Base-by-base conservation (phyloP, 1,140 invertebrate genomes). In the Nephila pilipes region DNA sequence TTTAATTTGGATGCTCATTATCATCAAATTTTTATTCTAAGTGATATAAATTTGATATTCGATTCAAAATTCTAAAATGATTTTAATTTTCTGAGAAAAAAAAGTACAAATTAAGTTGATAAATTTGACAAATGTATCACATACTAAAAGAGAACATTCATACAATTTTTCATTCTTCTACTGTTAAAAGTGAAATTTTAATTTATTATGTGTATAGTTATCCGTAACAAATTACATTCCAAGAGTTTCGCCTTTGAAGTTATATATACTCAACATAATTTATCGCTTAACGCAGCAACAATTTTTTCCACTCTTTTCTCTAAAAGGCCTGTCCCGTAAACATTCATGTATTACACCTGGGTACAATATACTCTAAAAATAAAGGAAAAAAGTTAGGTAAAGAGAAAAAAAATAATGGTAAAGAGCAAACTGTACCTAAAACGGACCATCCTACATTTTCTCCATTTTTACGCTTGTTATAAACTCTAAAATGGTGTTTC, bases 381-480 rank as follows among this genome's bases (percentile, higher is more conserved):
- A 32, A 58, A 20, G 14, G 5, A 60, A 22, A 22, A 60, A 20
- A 60, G 22, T 2, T 60, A 46, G 46, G 75, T 20, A 80, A 80
- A 36, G 75, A 5, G 36, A 83, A 83, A 8, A n/a, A 29, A 55
- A 83, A 54, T 83, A 25, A 83, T 54, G 38, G 38, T 25, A 18
- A 75, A 36, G 25, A 32, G 32, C 29, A 32, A 75, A 75, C 69
- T 75, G 16, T 36, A 75, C 32, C 69, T 75, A 75, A 65, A 65
- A 25, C 5, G 5, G 63, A 65, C 63, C 63, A 12, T 6, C 69
- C 69, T 75, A 29, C 69, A 20, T 75, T 75, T 75, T 32, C 69
- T 14, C 32, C 16, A 75, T 75, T 75, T 69, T 75, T 75, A 36
- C 69, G 32, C 69, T 75, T 75, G 69, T 75, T 75, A 75, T 36